Conservation (phyloP, 1,140 invertebrate species). For the Sweltsa coloradensis region DNA sequence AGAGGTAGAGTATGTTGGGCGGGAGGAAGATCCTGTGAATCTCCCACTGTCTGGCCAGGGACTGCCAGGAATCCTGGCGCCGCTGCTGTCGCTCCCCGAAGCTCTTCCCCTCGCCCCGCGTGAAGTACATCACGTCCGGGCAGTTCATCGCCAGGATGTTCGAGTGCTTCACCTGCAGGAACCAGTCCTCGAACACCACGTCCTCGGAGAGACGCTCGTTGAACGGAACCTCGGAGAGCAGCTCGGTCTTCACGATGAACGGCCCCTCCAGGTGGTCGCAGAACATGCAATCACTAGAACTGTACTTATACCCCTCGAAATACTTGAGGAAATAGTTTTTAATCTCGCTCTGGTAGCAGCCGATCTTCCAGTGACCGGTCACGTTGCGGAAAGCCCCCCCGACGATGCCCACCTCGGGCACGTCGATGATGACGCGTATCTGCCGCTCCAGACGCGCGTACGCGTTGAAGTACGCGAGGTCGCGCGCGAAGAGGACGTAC, state of each 20-base stretch:
- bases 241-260: constrained; percentile 19
- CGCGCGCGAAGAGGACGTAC: constrained; percentile 22
- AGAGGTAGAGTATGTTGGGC: constrained; percentile 9
- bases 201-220: constrained; percentile 12
- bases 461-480: constrained; percentile 18
- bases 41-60: constrained; percentile 17
- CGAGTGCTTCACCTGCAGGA: constrained; percentile 17
- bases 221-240: constrained; percentile 15
- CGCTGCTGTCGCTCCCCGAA: background rate
- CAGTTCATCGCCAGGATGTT: constrained; percentile 18
- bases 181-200: constrained; percentile 23
- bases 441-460: constrained; percentile 22
- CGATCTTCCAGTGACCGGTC: constrained; percentile 24
- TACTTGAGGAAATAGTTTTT: constrained; percentile 22
- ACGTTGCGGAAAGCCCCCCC: constrained; percentile 21
- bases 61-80: constrained; percentile 11
- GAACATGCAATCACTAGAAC: constrained; percentile 24
- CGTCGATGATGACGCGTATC: constrained; percentile 19
- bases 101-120: constrained; percentile 1
- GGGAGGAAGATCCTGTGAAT: constrained; percentile 15
- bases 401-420: constrained; percentile 15
- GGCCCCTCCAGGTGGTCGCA: constrained; percentile 25
- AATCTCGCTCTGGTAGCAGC: constrained; percentile 22
- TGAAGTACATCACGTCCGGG: constrained; percentile 24
- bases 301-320: constrained; percentile 23